A percentile compares a stretch with the other conserved stretches of the same genome.
These are phyloP conservation scores for Deroptyus accipitrinus DNA, from an alignment of 2,113 vertebrate genomes.

Conservation along the genomic window DNA sequence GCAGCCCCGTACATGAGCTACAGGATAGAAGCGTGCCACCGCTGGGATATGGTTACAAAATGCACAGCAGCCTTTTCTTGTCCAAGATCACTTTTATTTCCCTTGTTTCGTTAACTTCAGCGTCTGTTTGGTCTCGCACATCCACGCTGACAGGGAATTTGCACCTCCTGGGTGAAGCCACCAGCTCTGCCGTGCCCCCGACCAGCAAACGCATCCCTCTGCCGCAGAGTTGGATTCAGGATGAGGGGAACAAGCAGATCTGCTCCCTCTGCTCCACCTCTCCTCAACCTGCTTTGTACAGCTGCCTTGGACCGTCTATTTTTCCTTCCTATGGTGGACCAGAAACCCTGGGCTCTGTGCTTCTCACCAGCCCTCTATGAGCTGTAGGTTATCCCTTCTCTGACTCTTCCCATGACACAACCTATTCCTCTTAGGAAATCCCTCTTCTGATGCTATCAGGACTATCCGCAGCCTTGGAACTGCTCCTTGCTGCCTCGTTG, in stretches of 20 bases:
- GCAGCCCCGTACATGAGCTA: neutral
- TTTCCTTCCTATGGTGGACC: neutral
- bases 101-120: conserved; percentile 68
- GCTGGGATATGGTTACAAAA: conserved; percentile 1
- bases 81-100: conserved; percentile 79
- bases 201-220: neutral
- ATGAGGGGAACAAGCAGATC: neutral
- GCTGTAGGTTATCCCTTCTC: neutral
- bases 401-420: neutral
- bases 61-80: conserved; percentile 66
- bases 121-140: conserved; percentile 63
- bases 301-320: neutral
- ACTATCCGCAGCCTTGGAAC: neutral
- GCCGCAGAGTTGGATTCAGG: neutral
- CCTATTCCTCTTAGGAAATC: conserved; percentile 28
- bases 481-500: conserved; percentile 28
- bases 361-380: neutral
- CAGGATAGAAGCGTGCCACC: neutral
- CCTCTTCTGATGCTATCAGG: neutral
- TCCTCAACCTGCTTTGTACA: neutral
- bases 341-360: neutral
- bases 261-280: neutral
- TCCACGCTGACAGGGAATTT: conserved; percentile 54
- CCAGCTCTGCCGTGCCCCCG: neutral
- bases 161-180: neutral